phyloP scores from a whole-genome alignment of 2,797 vertebrate species.

The Gobio occitaniae region DNA sequence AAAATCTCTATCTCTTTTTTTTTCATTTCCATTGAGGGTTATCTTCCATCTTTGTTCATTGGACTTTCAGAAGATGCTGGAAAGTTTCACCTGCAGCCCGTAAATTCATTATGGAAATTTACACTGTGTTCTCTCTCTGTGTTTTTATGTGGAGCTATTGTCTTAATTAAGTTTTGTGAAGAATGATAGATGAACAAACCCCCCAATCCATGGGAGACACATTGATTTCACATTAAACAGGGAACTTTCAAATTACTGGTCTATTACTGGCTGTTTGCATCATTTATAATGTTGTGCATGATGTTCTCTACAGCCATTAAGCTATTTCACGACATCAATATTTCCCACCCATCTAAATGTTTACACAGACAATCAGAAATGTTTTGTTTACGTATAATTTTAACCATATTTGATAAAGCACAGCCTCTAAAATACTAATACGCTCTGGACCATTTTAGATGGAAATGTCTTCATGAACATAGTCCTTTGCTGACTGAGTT shows the following conservation, averaged over 20 bases:
- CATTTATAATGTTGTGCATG: constrained; percentile 59
- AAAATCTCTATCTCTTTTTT: constrained; percentile 9
- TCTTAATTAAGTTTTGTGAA: constrained; percentile 73
- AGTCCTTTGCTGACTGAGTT: constrained; percentile 56
- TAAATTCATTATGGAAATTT: constrained; percentile 24
- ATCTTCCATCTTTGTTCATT: constrained; percentile 7
- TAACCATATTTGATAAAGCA: constrained; percentile 10
- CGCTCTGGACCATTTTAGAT: constrained; percentile 44
- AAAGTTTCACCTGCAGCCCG: neutral
- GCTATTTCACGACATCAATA: constrained; percentile 15
- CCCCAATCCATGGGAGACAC: constrained; percentile 63
- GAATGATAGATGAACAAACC: constrained; percentile 66
- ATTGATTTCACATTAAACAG: constrained; percentile 74
- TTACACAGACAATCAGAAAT: constrained; percentile 3
- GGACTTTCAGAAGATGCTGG: constrained; percentile 13
- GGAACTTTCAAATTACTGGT: constrained; percentile 57
- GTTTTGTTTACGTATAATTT: neutral
- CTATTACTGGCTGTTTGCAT: constrained; percentile 57
- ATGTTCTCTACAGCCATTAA: constrained; percentile 29
- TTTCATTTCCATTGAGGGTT: constrained; percentile 5
- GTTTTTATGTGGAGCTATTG: constrained; percentile 65
- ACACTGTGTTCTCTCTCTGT: constrained; percentile 40
- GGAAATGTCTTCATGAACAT: constrained; percentile 48
- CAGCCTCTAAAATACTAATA: constrained; percentile 34
- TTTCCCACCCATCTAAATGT: constrained; percentile 6